Percentiles rank a stretch among this genome's conserved stretches.
Conservation (phyloP, 2,797 vertebrate species). For the Intellagama lesueurii region DNA sequence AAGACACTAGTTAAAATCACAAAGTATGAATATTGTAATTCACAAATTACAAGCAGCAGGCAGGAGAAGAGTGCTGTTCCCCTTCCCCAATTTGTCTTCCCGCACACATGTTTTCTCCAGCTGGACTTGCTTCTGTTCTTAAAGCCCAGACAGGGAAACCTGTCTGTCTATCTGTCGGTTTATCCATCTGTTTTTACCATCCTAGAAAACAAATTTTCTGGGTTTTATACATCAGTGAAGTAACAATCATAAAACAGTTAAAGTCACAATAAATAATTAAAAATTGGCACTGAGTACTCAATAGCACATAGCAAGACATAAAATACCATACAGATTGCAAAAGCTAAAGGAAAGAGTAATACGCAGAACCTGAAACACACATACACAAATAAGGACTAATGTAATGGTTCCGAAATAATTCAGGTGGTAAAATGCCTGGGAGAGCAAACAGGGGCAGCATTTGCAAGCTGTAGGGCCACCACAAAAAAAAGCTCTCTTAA, state of each 20-base stretch:
- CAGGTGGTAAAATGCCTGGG: background rate
- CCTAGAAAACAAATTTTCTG: background rate
- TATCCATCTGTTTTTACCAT: background rate
- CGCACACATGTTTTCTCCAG: background rate
- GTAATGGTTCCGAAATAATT: background rate
- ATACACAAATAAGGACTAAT: background rate
- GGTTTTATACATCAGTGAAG: background rate
- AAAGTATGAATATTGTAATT: too few species aligned
- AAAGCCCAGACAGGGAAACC: background rate
- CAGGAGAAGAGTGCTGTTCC: background rate
- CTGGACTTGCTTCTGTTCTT: background rate
- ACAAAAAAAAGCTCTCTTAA: background rate
- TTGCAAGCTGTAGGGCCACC: background rate
- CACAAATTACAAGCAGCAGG: too few species aligned
- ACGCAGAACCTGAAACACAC: background rate
- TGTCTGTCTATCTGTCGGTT: background rate
- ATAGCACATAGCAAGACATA: background rate
- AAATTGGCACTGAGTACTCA: background rate
- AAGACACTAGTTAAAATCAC: too few species aligned
- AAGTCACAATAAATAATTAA: background rate
- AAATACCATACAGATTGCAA: background rate
- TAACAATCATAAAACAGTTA: background rate
- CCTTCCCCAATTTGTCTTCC: background rate
- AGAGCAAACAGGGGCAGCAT: background rate
- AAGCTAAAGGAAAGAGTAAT: background rate